Percentiles rank a stretch among this genome's conserved stretches.
Conservation (phyloP, 2,888 invertebrate species). For the Alcis repandata region DNA sequence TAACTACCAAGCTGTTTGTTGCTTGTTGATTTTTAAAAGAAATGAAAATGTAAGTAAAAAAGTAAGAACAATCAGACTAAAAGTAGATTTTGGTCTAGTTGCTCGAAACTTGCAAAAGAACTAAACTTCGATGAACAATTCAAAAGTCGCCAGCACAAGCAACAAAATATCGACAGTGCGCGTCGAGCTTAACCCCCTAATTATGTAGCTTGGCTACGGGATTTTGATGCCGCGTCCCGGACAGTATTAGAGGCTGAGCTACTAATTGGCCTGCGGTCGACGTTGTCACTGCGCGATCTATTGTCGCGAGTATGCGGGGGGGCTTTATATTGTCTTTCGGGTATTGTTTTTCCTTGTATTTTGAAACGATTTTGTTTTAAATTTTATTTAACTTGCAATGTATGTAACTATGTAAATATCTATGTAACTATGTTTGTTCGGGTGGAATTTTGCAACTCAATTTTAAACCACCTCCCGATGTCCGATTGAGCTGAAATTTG, state of each 20-base stretch:
- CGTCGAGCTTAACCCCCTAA: conserved; percentile 16
- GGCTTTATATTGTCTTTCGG: conserved; percentile 23
- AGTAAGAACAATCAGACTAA: too few relatives aligned
- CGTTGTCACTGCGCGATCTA: conserved; percentile 14
- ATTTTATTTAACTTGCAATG: too few relatives aligned
- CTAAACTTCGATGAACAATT: background rate
- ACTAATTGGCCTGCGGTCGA: conserved; percentile 32
- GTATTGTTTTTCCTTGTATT: conserved; percentile 5
- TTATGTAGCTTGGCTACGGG: conserved; percentile 27
- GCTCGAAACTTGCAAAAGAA: background rate
- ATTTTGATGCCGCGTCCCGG: conserved; percentile 26
- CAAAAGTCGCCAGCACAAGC: conserved; percentile 1
- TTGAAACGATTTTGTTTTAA: too few relatives aligned
- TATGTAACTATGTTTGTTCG: too few relatives aligned
- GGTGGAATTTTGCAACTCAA: too few relatives aligned
- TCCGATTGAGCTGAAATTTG: too few relatives aligned
- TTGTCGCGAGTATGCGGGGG: conserved; percentile 20
- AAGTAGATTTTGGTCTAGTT: too few relatives aligned
- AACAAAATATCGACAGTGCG: conserved; percentile 10
- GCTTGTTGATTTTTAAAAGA: too few relatives aligned
- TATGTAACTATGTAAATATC: too few relatives aligned
- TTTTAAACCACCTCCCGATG: too few relatives aligned
- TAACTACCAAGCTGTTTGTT: too few relatives aligned
- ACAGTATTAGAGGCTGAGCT: conserved; percentile 24
- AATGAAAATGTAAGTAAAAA: too few relatives aligned